phyloP scores from a whole-genome alignment of 2,888 invertebrate genomes.

The Meta bourneti region DNA sequence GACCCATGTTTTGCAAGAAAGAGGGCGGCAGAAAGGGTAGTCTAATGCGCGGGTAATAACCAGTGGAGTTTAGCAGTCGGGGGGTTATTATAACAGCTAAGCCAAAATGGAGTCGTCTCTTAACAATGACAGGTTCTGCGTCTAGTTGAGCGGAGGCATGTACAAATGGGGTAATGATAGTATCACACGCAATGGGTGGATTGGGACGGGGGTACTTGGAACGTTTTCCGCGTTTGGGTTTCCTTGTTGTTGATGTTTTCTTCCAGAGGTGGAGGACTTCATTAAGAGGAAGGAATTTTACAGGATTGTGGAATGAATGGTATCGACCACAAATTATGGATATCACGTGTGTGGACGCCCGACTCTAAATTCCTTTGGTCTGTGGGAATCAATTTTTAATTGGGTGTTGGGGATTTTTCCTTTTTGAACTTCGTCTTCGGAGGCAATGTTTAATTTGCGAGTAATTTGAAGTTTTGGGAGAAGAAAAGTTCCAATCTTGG shows the following conservation, averaged over 20 bases:
- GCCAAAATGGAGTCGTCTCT: conserved; percentile 66
- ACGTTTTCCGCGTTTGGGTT: conserved; percentile 15
- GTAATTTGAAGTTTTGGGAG: too few species aligned
- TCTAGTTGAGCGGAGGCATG: conserved; percentile 45
- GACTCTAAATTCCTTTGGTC: too few species aligned
- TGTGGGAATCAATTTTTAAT: too few species aligned
- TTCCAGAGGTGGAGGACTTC: background rate
- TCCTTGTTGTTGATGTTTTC: conserved; percentile 38
- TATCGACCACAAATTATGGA: background rate
- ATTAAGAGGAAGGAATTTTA: background rate
- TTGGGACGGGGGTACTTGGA: background rate
- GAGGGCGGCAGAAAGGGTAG: conserved; percentile 15
- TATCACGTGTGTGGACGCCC: background rate
- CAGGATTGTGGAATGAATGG: background rate
- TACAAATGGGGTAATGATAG: conserved; percentile 75
- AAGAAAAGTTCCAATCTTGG: too few species aligned
- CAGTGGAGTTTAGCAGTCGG: conserved; percentile 22
- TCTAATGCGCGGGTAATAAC: conserved; percentile 65
- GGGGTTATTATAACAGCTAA: conserved; percentile 16
- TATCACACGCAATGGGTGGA: conserved; percentile 22
- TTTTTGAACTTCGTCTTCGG: too few species aligned
- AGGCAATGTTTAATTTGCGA: too few species aligned
- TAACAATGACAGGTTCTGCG: conserved; percentile 67
- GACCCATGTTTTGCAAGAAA: background rate
- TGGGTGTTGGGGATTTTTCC: too few species aligned